A percentile compares a stretch with the other conserved stretches of the same genome.
phyloP scores from a whole-genome alignment of 2,113 vertebrate genomes.

The Rhea pennata region DNA sequence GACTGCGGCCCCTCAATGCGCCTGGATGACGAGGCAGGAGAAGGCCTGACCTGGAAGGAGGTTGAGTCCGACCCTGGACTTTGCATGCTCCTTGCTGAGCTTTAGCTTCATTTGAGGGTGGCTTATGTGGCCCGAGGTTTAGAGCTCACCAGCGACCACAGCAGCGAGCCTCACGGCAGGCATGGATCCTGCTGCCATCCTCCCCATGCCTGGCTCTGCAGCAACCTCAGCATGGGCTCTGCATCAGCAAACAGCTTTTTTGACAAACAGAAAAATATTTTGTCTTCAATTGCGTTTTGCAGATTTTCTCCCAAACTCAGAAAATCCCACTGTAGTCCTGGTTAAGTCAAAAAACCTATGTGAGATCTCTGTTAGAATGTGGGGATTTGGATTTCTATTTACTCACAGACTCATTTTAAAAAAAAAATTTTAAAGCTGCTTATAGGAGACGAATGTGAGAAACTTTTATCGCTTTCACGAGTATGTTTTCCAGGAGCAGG shows the following conservation, averaged over 20 bases:
- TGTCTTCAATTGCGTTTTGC: background rate
- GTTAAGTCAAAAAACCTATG: background rate
- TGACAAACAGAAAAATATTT: too few species aligned
- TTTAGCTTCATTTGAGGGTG: too few species aligned
- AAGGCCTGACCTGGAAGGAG: too few species aligned
- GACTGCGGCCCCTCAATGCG: too few species aligned
- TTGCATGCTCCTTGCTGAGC: too few species aligned
- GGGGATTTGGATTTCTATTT: background rate
- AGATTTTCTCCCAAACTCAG: background rate
- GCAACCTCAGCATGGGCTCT: too few species aligned
- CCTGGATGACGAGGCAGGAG: too few species aligned
- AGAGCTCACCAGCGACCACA: background rate
- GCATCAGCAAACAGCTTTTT: too few species aligned
- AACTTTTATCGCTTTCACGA: background rate
- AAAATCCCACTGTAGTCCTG: background rate
- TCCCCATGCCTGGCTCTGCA: too few species aligned
- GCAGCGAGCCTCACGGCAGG: background rate
- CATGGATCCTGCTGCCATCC: too few species aligned
- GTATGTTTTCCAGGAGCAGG: background rate
- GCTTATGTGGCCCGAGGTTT: background rate
- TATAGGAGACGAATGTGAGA: background rate
- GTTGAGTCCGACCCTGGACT: too few species aligned
- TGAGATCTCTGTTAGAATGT: background rate
- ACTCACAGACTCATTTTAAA: background rate
- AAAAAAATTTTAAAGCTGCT: conserved; percentile 22